Conservation (phyloP, 2,113 vertebrate genomes). For the Hyla sarda region DNA sequence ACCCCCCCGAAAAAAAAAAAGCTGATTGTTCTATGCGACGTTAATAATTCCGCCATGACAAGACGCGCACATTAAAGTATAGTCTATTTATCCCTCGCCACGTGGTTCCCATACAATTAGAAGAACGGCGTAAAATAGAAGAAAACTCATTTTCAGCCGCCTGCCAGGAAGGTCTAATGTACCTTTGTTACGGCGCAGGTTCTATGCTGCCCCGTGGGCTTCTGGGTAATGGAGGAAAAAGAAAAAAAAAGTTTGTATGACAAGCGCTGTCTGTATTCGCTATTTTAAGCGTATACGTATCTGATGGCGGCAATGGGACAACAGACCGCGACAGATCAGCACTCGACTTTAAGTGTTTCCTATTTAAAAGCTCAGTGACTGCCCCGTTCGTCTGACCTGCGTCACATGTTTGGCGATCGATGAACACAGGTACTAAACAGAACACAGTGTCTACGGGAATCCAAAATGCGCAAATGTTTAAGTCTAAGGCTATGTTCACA, state of each 20-base stretch:
- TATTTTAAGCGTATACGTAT: too few relatives aligned
- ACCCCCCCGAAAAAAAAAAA: constrained; percentile 5
- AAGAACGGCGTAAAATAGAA: constrained; percentile 1
- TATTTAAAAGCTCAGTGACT: too few relatives aligned
- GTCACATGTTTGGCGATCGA: too few relatives aligned
- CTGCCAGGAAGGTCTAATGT: background rate
- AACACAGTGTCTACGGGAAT: too few relatives aligned
- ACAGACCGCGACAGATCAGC: too few relatives aligned
- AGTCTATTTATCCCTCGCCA: constrained; percentile 36
- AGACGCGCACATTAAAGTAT: constrained; percentile 27
- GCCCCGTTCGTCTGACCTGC: too few relatives aligned
- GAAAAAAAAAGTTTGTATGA: background rate
- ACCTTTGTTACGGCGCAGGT: background rate
- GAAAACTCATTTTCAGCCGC: constrained; percentile 3
- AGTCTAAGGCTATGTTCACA: too few relatives aligned
- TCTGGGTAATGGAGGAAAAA: constrained; percentile 15
- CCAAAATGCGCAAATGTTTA: too few relatives aligned
- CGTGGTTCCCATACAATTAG: constrained; percentile 21
- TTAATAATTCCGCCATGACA: constrained; percentile 41
- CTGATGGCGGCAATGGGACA: too few relatives aligned
- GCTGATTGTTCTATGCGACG: constrained; percentile 23
- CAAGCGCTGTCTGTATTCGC: too few relatives aligned
- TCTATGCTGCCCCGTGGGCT: constrained; percentile 5
- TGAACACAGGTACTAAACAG: too few relatives aligned
- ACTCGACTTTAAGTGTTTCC: too few relatives aligned